Conservation (phyloP, 2,113 vertebrate species). For the Hystrix brachyura region DNA sequence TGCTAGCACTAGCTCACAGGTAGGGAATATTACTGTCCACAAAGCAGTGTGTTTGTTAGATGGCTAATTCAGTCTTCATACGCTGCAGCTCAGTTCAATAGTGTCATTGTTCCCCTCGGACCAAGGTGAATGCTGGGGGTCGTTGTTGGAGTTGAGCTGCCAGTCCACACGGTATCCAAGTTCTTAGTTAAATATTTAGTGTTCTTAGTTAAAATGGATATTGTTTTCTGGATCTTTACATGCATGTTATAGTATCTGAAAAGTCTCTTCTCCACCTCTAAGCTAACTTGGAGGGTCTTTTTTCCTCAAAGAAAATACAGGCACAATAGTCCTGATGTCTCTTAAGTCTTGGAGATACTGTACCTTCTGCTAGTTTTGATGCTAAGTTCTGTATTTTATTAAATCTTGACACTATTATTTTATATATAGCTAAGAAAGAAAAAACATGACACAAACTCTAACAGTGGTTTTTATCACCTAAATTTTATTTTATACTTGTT, state of each 20-base stretch:
- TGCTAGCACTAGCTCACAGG: not conserved
- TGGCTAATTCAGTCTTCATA: not conserved
- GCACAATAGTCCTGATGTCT: not conserved
- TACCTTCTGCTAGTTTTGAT: not conserved
- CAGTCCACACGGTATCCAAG: not conserved
- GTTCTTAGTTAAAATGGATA: not conserved
- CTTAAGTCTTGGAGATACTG: not conserved
- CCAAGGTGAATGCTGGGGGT: not conserved
- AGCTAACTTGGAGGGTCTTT: not conserved
- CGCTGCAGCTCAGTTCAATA: not conserved
- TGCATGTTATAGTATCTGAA: not conserved
- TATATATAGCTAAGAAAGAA: conserved; percentile 12
- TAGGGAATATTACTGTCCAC: not conserved
- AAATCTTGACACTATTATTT: not conserved
- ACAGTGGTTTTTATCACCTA: not conserved
- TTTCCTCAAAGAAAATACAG: not conserved
- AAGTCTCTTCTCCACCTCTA: not conserved
- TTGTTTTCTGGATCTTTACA: not conserved
- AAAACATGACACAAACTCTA: not conserved
- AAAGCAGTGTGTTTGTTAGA: not conserved
- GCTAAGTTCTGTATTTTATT: conserved; percentile 23
- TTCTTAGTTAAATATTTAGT: not conserved
- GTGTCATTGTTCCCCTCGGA: not conserved
- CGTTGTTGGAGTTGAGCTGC: not conserved
- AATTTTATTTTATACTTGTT: conserved; percentile 13